Conservation (phyloP, 2,888 invertebrate species). For the Colletes collaris region DNA sequence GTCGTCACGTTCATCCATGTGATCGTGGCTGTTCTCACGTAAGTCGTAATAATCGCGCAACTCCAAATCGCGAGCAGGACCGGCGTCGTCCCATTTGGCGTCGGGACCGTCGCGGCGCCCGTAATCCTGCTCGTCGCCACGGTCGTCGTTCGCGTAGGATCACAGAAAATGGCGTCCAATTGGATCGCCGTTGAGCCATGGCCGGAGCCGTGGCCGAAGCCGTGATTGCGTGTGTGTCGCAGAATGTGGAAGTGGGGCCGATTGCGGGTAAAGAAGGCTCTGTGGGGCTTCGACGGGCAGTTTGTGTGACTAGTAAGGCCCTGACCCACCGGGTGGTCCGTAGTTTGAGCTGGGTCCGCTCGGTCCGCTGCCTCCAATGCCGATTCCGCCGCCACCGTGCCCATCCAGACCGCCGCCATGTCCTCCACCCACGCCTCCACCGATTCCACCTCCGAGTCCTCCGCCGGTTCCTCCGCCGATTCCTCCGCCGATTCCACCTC, state of each 20-base stretch:
- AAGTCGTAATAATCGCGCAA: constrained; percentile 64
- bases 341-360: constrained; percentile 85
- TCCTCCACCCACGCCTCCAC: constrained; percentile 71
- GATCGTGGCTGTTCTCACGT: constrained; percentile 42
- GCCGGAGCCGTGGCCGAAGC: constrained; percentile 57
- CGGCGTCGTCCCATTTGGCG: constrained; percentile 53
- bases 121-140: constrained; percentile 52
- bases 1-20: constrained; percentile 47
- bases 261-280: constrained; percentile 62
- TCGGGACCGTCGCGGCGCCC: neutral
- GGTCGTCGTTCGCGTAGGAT: constrained; percentile 59
- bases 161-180: constrained; percentile 59
- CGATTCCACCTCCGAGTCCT: constrained; percentile 73
- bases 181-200: constrained; percentile 50
- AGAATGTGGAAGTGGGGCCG: constrained; percentile 54
- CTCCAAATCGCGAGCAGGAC: constrained; percentile 47
- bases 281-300: constrained; percentile 60
- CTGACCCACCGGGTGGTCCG: constrained; percentile 88
- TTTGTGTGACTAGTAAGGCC: constrained; percentile 86
- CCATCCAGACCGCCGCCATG: constrained; percentile 75
- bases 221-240: constrained; percentile 64
- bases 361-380: constrained; percentile 77
- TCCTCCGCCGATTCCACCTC: constrained; percentile 73
- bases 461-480: constrained; percentile 74
- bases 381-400: constrained; percentile 66